phyloP scores from a whole-genome alignment of 2,797 vertebrate species.

The Chiloscyllium punctatum region DNA sequence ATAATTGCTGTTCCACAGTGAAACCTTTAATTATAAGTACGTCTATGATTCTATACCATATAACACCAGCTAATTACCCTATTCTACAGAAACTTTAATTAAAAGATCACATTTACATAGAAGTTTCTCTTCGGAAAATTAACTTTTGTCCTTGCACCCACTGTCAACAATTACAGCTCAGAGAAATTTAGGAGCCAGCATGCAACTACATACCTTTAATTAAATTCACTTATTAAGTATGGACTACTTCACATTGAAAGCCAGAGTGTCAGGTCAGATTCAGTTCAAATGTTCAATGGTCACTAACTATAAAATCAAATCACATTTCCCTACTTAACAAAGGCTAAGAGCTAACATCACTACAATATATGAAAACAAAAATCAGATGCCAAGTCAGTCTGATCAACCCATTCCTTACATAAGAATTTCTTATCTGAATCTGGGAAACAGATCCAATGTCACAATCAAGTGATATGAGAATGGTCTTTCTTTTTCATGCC shows the following conservation, averaged over 20 bases:
- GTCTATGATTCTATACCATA: not conserved
- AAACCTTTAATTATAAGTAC: not conserved
- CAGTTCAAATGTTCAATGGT: not conserved
- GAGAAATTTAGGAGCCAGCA: not conserved
- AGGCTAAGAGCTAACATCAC: not conserved
- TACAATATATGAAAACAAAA: not conserved
- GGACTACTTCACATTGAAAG: not conserved
- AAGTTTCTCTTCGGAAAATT: not conserved
- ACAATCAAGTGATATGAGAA: too few species aligned
- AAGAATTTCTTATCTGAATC: not conserved
- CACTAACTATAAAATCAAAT: not conserved
- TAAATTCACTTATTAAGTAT: not conserved
- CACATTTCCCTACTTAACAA: not conserved
- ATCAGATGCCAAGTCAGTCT: not conserved
- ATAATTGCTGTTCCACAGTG: not conserved
- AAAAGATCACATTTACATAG: not conserved
- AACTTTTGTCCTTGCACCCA: not conserved
- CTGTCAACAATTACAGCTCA: not conserved
- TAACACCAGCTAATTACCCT: not conserved
- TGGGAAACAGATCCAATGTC: too few species aligned
- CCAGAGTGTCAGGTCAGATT: not conserved
- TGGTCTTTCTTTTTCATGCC: not conserved
- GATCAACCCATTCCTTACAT: not conserved
- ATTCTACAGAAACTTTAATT: constrained; percentile 5
- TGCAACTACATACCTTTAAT: not conserved